phyloP scores from a whole-genome alignment of 1,140 invertebrate genomes.

The Mya arenaria region DNA sequence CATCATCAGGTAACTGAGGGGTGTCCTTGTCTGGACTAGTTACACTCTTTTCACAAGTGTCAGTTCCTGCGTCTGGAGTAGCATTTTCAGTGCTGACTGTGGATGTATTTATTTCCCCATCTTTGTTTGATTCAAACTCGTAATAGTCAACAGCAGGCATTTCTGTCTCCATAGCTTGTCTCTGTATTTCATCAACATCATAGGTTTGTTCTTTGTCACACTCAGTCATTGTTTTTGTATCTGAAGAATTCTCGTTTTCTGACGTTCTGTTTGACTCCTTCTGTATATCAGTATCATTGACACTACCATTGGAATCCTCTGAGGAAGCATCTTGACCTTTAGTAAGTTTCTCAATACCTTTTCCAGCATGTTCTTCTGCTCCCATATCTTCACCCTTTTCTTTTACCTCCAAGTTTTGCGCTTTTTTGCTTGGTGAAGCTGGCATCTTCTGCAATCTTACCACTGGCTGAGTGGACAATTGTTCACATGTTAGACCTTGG shows the following conservation, averaged over 20 bases:
- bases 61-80: no score
- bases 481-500: constrained; percentile 21
- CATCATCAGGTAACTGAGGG: no score
- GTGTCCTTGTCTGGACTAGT: no score
- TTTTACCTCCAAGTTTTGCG: no score
- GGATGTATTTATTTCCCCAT: no score
- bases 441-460: constrained; percentile 24
- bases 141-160: no score
- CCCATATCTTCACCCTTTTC: background rate
- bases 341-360: background rate
- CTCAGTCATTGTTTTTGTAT: background rate
- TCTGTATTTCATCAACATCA: background rate
- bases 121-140: no score
- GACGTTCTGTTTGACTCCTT: background rate
- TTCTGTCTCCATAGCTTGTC: background rate
- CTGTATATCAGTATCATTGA: background rate
- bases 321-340: background rate
- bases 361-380: background rate
- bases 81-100: no score
- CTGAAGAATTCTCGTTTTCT: background rate
- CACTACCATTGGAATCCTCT: background rate
- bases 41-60: no score
- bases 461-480: constrained; percentile 37
- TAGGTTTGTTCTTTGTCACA: background rate
- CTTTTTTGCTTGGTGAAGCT: no score